Percentiles rank a stretch among this genome's conserved stretches.
Evolutionary conservation across 2,113 vertebrate species (phyloP).

Genomic region (Geothlypis trichas): DNA sequence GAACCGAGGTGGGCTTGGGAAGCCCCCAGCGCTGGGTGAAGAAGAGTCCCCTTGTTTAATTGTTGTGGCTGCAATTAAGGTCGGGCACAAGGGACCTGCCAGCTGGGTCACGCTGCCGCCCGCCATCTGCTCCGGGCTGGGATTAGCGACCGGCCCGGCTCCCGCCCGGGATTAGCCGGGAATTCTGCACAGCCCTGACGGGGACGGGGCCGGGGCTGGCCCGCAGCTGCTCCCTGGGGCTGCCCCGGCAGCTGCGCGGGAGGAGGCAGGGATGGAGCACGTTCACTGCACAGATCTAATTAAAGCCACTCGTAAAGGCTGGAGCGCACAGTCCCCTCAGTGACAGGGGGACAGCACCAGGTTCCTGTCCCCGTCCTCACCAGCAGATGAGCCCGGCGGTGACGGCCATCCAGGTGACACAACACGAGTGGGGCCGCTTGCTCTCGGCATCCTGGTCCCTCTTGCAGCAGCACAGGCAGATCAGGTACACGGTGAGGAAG

Average conservation of each 20-base stretch:
- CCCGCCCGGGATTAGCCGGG: not conserved
- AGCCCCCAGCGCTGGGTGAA: not conserved
- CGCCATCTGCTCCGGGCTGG: slow-evolving; percentile 39
- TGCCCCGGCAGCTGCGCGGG: not conserved
- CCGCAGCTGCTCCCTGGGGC: not conserved
- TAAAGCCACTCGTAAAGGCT: not conserved
- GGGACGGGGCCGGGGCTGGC: not conserved
- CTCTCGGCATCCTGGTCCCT: slow-evolving; percentile 70
- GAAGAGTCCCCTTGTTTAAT: not conserved
- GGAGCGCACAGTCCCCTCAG: accelerated
- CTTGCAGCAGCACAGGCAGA: slow-evolving; percentile 87
- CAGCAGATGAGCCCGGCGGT: slow-evolving; percentile 89
- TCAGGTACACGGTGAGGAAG: slow-evolving; percentile 84
- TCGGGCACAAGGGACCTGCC: not conserved
- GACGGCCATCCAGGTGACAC: slow-evolving; percentile 90
- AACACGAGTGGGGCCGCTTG: slow-evolving; percentile 85
- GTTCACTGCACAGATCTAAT: not conserved
- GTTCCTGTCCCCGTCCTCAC: slow-evolving; percentile 66
- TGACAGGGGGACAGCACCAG: not conserved
- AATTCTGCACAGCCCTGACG: not conserved
- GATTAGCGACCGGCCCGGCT: slow-evolving; percentile 13
- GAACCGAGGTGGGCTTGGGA: accelerated
- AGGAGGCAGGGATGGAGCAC: not conserved
- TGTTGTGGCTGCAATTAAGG: not conserved
- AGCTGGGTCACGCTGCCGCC: slow-evolving; percentile 36